phyloP scores from a whole-genome alignment of 2,888 invertebrate genomes.

The Gymnocheta viridis region DNA sequence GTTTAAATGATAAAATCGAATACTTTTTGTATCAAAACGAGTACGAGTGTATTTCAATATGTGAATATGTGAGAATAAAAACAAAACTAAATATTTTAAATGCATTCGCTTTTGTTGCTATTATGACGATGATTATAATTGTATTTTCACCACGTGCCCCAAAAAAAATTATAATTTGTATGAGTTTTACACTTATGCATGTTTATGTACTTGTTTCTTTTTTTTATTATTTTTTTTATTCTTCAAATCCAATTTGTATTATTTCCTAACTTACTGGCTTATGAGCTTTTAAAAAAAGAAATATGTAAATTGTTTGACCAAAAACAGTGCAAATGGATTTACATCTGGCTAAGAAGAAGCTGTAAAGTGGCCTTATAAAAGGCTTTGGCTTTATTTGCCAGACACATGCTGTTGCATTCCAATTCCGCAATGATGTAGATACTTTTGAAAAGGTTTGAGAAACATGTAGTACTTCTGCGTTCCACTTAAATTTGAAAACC shows the following conservation, averaged over 20 bases:
- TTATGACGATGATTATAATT: constrained; percentile 10
- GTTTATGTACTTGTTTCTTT: not conserved
- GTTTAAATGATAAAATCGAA: constrained; percentile 14
- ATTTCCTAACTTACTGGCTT: constrained; percentile 4
- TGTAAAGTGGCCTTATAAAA: no score
- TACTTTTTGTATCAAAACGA: not conserved
- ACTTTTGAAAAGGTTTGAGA: no score
- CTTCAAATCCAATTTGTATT: not conserved
- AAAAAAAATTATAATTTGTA: constrained; percentile 9
- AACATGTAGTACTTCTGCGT: no score
- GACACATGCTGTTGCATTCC: no score
- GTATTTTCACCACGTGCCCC: not conserved
- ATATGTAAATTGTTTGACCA: not conserved
- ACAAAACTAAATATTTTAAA: constrained; percentile 10
- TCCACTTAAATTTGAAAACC: no score
- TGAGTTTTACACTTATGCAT: not conserved
- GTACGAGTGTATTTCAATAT: not conserved
- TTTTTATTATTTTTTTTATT: constrained; percentile 15
- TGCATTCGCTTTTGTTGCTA: not conserved
- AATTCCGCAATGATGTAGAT: no score
- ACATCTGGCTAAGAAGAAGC: not conserved
- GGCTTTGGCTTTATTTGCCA: no score
- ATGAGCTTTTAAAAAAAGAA: not conserved
- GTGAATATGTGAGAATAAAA: not conserved
- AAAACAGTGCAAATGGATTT: not conserved